A percentile compares a stretch with the other conserved stretches of the same genome.
Evolutionary conservation across 2,113 vertebrate genomes (phyloP).

Genomic region (Arenaria interpres): DNA sequence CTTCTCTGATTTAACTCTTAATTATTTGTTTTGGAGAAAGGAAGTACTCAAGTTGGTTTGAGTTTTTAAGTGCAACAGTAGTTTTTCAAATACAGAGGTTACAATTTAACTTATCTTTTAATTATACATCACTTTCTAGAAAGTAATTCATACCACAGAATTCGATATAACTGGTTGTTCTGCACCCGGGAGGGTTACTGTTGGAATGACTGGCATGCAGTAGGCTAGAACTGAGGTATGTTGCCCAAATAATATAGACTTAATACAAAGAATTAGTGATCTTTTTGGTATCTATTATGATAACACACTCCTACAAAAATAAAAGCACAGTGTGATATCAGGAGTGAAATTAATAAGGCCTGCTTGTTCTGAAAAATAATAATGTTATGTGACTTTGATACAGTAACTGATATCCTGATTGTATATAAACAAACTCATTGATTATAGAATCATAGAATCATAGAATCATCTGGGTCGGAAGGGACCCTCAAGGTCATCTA

Average conservation of each 20-base stretch:
- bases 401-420: not conserved
- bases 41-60: not conserved
- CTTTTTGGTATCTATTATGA: not conserved
- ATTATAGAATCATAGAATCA: too few species aligned
- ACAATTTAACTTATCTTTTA: not conserved
- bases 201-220: not conserved
- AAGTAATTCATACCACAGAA: not conserved
- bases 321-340: not conserved
- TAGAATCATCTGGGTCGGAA: too few species aligned
- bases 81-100: not conserved
- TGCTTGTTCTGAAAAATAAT: not conserved
- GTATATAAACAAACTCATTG: not conserved
- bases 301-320: not conserved
- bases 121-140: not conserved
- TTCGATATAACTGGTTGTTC: not conserved
- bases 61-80: not conserved
- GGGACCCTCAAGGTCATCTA: too few species aligned
- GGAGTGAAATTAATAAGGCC: not conserved
- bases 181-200: not conserved
- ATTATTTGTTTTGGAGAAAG: constrained; percentile 38
- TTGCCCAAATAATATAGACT: not conserved
- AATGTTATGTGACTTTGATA: not conserved
- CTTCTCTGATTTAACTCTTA: constrained; percentile 51
- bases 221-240: not conserved
- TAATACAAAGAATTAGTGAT: not conserved